Conservation (phyloP, 2,888 invertebrate genomes). For the Melanargia galathea region DNA sequence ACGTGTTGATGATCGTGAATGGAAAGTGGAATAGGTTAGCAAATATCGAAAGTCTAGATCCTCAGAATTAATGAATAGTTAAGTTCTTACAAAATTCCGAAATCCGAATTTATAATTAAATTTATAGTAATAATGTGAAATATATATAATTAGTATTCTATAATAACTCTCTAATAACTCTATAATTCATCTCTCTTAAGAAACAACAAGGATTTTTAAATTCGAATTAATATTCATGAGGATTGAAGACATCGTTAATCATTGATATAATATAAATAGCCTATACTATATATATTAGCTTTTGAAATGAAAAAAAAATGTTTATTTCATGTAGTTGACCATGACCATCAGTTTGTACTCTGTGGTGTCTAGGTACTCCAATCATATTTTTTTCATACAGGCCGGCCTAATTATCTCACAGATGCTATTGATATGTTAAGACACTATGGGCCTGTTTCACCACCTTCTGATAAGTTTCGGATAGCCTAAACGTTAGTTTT, state of each 20-base stretch:
- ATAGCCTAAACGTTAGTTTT: too few relatives aligned
- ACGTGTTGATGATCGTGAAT: neutral
- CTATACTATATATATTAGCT: neutral
- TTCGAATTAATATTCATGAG: neutral
- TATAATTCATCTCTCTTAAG: neutral
- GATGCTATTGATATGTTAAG: too few relatives aligned
- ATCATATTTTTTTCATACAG: too few relatives aligned
- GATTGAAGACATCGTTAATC: neutral
- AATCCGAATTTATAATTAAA: neutral
- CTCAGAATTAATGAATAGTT: neutral
- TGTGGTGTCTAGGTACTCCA: too few relatives aligned
- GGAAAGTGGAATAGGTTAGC: slow-evolving; percentile 11
- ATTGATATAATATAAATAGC: too few relatives aligned
- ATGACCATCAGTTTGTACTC: too few relatives aligned
- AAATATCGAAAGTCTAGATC: slow-evolving; percentile 11
- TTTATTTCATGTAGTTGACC: too few relatives aligned
- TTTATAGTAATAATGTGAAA: neutral
- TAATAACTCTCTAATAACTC: neutral
- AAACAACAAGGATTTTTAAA: neutral
- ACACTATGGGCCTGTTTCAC: too few relatives aligned
- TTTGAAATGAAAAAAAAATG: too few relatives aligned
- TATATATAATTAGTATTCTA: neutral
- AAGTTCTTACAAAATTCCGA: neutral
- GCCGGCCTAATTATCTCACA: too few relatives aligned
- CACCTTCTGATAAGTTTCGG: too few relatives aligned